phyloP scores from a whole-genome alignment of 2,797 vertebrate species.

The Galagoides demidoff region DNA sequence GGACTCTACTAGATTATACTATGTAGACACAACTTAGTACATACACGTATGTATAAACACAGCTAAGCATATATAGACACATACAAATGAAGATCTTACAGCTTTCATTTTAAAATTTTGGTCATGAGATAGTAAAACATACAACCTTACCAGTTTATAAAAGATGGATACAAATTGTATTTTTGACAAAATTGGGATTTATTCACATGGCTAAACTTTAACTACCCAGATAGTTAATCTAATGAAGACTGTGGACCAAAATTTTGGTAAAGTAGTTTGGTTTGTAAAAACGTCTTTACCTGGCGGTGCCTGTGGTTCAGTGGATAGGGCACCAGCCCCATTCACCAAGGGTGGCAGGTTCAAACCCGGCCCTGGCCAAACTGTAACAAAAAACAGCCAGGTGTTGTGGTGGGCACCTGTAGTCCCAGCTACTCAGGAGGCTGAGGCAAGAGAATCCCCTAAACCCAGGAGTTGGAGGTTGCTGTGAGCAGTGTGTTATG shows the following conservation, averaged over 20 bases:
- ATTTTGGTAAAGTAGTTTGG: neutral
- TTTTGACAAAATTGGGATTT: neutral
- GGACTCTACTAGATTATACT: neutral
- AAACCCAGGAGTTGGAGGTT: too few relatives aligned
- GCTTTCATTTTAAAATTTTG: neutral
- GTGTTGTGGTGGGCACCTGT: too few relatives aligned
- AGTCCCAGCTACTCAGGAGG: too few relatives aligned
- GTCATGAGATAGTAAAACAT: neutral
- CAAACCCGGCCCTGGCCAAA: too few relatives aligned
- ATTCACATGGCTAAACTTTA: neutral
- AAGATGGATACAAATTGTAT: neutral
- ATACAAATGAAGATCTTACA: neutral
- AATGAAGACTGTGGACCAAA: neutral
- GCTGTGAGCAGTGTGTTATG: too few relatives aligned
- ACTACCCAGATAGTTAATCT: neutral
- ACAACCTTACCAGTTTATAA: neutral
- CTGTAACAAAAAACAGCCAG: too few relatives aligned
- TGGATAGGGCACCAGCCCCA: too few relatives aligned
- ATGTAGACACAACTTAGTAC: neutral
- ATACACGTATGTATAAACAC: neutral
- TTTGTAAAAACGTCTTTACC: neutral
- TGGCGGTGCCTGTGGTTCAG: too few relatives aligned
- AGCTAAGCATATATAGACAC: neutral
- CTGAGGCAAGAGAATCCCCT: too few relatives aligned
- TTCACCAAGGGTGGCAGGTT: too few relatives aligned